phyloP scores from a whole-genome alignment of 2,888 invertebrate species.

The Seira musarum region DNA sequence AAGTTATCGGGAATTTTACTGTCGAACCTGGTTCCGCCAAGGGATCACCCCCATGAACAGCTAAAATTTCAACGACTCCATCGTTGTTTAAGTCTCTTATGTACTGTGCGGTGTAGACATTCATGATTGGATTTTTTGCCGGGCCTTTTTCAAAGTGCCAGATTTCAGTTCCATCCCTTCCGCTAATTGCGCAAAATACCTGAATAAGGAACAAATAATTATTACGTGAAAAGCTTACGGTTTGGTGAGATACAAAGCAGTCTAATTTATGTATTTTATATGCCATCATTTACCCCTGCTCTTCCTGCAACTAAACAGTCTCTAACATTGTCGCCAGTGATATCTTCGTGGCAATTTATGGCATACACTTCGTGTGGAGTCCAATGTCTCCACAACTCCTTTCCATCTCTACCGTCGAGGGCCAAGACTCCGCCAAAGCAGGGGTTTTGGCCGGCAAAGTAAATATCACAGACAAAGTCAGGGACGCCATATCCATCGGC shows the following conservation, averaged over 20 bases:
- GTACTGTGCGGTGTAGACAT: conserved; percentile 81
- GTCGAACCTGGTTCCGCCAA: conserved; percentile 72
- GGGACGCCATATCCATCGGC: conserved; percentile 77
- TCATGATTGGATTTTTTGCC: conserved; percentile 74
- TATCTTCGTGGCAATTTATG: conserved; percentile 81
- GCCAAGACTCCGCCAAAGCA: conserved; percentile 85
- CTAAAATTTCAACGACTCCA: conserved; percentile 80
- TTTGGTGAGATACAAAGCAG: not conserved
- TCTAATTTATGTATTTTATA: conserved; percentile 2
- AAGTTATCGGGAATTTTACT: not conserved
- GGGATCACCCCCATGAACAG: conserved; percentile 78
- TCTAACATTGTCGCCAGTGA: conserved; percentile 79
- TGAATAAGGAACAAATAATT: no score
- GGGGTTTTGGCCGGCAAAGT: conserved; percentile 78
- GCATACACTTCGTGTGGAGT: conserved; percentile 82
- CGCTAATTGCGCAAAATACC: conserved; percentile 78
- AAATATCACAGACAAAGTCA: conserved; percentile 77
- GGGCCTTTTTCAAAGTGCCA: conserved; percentile 77
- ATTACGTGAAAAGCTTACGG: conserved; percentile 11
- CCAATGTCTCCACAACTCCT: conserved; percentile 83
- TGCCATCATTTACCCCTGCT: conserved; percentile 77
- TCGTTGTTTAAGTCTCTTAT: conserved; percentile 82
- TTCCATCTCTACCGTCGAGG: conserved; percentile 79
- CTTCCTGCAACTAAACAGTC: conserved; percentile 85
- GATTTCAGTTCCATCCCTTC: conserved; percentile 78